Conservation (phyloP, 30 jellyfish, hydroid and myxozoan genomes). For the Pelagia noctiluca region DNA sequence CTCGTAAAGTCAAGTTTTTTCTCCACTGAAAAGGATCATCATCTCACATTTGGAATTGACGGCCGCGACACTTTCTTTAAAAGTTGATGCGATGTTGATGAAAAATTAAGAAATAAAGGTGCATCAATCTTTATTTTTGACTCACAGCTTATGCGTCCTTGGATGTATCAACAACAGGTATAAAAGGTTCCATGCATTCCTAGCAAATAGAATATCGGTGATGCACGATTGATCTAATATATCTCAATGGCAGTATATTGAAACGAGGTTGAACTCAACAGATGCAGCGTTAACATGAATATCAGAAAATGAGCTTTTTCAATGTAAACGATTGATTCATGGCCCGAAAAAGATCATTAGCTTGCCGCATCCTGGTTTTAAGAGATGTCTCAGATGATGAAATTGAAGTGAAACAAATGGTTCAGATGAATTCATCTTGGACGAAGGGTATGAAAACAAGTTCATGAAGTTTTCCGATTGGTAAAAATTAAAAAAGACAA, state of each 20-base stretch:
- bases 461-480: slow-evolving; percentile 33
- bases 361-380: neutral
- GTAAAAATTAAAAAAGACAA: slow-evolving; percentile 42
- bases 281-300: slow-evolving; percentile 72
- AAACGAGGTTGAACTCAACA: slow-evolving; percentile 46
- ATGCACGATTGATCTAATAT: slow-evolving; percentile 40
- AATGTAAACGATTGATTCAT: slow-evolving; percentile 30
- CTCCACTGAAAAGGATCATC: slow-evolving; percentile 33
- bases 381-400: slow-evolving; percentile 40
- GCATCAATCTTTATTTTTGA: neutral
- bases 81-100: slow-evolving; percentile 2
- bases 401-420: slow-evolving; percentile 49
- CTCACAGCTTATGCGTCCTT: neutral
- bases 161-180: neutral
- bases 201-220: slow-evolving; percentile 44
- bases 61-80: neutral
- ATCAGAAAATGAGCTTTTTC: neutral
- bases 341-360: slow-evolving; percentile 58
- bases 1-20: slow-evolving; percentile 33
- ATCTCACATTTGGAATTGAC: neutral
- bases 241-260: slow-evolving; percentile 53
- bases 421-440: neutral
- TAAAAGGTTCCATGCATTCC: slow-evolving; percentile 7
- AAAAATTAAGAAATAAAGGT: neutral
- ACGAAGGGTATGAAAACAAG: neutral